A percentile compares a stretch with the other conserved stretches of the same genome.
Conservation (phyloP, 2,113 vertebrate genomes). For the Oryzias woworae region DNA sequence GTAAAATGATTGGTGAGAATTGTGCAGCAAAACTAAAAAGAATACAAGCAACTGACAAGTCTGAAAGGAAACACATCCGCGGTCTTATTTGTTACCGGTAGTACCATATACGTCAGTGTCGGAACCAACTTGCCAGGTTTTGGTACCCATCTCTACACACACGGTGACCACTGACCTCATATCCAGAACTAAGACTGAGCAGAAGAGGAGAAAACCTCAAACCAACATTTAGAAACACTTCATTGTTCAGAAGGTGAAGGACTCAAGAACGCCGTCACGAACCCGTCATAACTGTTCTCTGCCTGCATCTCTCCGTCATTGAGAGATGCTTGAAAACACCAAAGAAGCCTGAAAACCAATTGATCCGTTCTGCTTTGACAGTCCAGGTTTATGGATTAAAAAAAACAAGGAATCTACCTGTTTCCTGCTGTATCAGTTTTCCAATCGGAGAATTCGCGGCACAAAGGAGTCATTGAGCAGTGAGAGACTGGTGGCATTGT, state of each 20-base stretch:
- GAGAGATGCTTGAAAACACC: neutral
- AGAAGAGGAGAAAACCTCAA: conserved; percentile 6
- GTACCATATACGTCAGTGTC: neutral
- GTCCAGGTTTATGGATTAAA: conserved; percentile 36
- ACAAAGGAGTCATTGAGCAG: conserved; percentile 82
- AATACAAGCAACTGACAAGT: too few relatives aligned
- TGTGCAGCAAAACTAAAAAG: too few relatives aligned
- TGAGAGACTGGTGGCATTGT: conserved; percentile 81
- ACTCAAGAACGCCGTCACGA: neutral
- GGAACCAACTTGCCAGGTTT: too few relatives aligned
- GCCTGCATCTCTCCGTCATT: too few relatives aligned
- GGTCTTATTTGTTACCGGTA: too few relatives aligned
- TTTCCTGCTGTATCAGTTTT: conserved; percentile 77
- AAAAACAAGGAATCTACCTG: conserved; percentile 62
- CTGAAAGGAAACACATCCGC: too few relatives aligned
- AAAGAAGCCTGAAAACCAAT: conserved; percentile 43
- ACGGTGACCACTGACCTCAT: neutral
- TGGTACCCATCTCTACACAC: neutral
- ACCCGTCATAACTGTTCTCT: neutral
- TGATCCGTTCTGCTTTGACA: conserved; percentile 51
- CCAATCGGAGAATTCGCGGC: conserved; percentile 74
- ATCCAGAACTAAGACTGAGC: conserved; percentile 18
- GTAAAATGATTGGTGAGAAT: too few relatives aligned
- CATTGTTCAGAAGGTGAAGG: neutral
- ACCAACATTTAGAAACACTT: neutral